Evolutionary conservation across 1,140 invertebrate species (phyloP), one percentile per base, ranked within the genome.

Genomic region (Onthophagus taurus): DNA sequence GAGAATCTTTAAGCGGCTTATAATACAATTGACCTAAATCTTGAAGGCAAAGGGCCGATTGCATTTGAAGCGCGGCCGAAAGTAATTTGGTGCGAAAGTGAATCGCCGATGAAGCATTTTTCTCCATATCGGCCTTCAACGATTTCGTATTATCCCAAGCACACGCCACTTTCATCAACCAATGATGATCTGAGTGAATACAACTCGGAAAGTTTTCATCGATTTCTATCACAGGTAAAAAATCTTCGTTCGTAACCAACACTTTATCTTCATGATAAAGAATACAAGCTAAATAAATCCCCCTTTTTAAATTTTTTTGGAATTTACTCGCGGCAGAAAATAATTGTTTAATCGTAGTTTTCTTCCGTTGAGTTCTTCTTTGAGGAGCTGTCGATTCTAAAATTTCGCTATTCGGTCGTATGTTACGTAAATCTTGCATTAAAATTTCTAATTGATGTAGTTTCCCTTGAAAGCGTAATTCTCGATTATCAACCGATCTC

Each of bases 91-190:
- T 82, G 47, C 91, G 76, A 64, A 96, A 94, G 61, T 93, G 89
- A 21, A 83, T 82, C 0, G 89, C 87, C 2, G 89, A 91, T 34
- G 82, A 88, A 2, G 86, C 77, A 59, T 88, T 89, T 57, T 92
- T 89, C 61, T 96, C 91, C 85, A 97, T 90, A 50, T 97, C 90
- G 23, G 85, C 78, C 29, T 83, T 76, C 1, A 97, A 68, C 9
- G 80, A 77, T 60, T 94, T 95, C 1, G 92, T 88, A 66, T 96
- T 92, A 48, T 95, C 89, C 93, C 94, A 97, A 0, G 86, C 89
- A 62, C 89, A 94, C 0, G 91, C 85, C 11, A 96, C 87, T 75
- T 97, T 97, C 82, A 97, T 89, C 2, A 98, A 71, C 94, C 94
- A 98, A 66, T 97, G 87, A 63, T 94, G 90, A 67, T 98, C 93